A percentile compares a stretch with the other conserved stretches of the same genome.
These are phyloP conservation scores for Ectobius pallidus DNA, from an alignment of 2,888 invertebrate genomes.

Conservation along the genomic window DNA sequence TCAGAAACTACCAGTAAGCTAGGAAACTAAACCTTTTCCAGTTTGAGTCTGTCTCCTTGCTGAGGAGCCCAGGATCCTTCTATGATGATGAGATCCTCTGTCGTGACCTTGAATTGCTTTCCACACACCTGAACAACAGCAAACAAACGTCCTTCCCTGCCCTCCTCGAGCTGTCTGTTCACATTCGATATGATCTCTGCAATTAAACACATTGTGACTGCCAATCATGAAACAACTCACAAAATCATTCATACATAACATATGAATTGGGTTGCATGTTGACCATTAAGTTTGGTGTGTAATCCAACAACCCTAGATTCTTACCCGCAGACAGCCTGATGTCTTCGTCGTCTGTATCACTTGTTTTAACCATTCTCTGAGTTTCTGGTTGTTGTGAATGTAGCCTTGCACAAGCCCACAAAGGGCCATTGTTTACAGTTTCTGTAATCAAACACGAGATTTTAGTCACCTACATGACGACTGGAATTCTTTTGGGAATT, in stretches of 20 bases:
- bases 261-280: no score
- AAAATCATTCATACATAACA: no score
- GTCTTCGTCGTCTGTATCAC: neutral
- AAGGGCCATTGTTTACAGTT: no score
- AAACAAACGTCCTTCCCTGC: constrained; percentile 69
- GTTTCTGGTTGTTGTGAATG: neutral
- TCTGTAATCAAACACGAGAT: no score
- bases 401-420: neutral
- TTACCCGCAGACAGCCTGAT: no score
- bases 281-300: no score
- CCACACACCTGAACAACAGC: constrained; percentile 82
- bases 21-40: constrained; percentile 87
- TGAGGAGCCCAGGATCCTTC: constrained; percentile 86
- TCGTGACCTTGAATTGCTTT: constrained; percentile 84
- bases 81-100: constrained; percentile 82
- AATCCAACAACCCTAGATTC: no score
- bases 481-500: no score
- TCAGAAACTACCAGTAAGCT: no score
- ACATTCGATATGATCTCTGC: constrained; percentile 66
- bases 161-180: constrained; percentile 64
- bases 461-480: no score
- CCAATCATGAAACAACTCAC: no score
- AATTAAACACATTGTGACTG: constrained; percentile 36
- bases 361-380: neutral
- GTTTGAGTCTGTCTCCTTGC: constrained; percentile 75